These are phyloP conservation scores for Eidolon dupreanum DNA, from an alignment of 2,797 vertebrate species.

Conservation along the genomic window DNA sequence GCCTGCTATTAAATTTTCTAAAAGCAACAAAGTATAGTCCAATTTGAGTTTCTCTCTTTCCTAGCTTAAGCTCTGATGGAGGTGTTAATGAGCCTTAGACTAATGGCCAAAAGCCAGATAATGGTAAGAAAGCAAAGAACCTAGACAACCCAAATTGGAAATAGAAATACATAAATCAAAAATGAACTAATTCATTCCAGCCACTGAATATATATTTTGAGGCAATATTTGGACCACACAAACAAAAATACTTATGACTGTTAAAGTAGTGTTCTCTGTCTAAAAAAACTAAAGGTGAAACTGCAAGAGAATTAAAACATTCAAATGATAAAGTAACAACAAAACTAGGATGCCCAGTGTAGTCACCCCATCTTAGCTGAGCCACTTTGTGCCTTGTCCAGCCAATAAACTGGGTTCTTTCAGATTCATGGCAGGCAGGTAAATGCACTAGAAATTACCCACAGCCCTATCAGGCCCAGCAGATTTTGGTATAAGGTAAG, in stretches of 20 bases:
- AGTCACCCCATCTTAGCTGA: background rate
- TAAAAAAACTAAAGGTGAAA: slow-evolving; percentile 13
- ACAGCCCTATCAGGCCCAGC: background rate
- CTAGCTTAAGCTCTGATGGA: background rate
- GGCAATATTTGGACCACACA: background rate
- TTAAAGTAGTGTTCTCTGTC: background rate
- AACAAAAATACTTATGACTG: background rate
- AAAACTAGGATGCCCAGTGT: background rate
- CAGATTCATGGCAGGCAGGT: background rate
- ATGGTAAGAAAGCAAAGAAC: slow-evolving; percentile 37
- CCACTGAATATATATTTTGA: background rate
- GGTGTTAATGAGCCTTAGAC: slow-evolving; percentile 21
- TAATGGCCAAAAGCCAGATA: slow-evolving; percentile 21
- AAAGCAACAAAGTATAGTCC: slow-evolving; percentile 17
- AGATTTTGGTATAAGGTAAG: background rate
- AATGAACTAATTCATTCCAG: slow-evolving; percentile 15
- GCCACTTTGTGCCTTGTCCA: background rate
- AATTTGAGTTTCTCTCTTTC: slow-evolving; percentile 45
- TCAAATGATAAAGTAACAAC: background rate
- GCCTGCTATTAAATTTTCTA: slow-evolving; percentile 10
- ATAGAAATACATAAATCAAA: background rate
- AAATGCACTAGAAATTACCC: background rate
- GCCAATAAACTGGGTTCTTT: background rate
- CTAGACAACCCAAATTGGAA: slow-evolving; percentile 1
- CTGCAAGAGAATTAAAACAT: slow-evolving; percentile 38